Evolutionary conservation across 2,888 invertebrate genomes (phyloP), one percentile per base, ranked within the genome.

Genomic region (Scaptodrosophila latifasciaeformis): DNA sequence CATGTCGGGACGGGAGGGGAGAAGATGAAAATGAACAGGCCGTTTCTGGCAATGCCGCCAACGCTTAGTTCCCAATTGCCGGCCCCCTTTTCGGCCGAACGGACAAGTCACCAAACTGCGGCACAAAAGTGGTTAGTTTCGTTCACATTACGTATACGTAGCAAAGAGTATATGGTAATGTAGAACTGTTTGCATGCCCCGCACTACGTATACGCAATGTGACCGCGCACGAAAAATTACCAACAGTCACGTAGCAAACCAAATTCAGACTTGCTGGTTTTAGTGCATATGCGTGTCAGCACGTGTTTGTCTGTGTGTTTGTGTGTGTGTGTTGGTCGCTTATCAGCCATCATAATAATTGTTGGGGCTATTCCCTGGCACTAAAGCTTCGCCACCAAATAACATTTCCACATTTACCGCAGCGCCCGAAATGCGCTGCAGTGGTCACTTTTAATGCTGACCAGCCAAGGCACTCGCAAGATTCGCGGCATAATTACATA

Each of bases 331-430:
- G 18, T 39, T n/a, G 39, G 56, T 48, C 59, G 69, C 76, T 75
- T 72, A 75, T 75, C 78, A 78, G 57, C 69, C 78, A 72, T 72
- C 78, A 78, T 74, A 75, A 78, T 74, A 74, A 74, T 74, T 74
- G 76, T 78, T 78, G 69, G 69, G 76, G 62, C 69, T 69, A 75
- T 78, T 74, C 76, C 54, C 65, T 57, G 64, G 55, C 62, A 70
- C 61, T 64, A 61, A 67, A 52, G 62, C 53, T 62, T 50, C 51
- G 51, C 49, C 27, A 29, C 13, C 24, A 48, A 5, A 53, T 15
- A 44, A 46, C 27, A 31, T 19, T 9, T 15, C 24, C 17, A 17
- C 39, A 2, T 10, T 18, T 50, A 67, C 50, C 67, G 67, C 60
- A 59, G 57, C 53, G 67, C 57, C 60, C 60, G 47, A 60, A 56